A percentile compares a stretch with the other conserved stretches of the same genome.
Evolutionary conservation across 2,797 vertebrate genomes (phyloP).

Genomic region (Hydrocynus forskahlii): DNA sequence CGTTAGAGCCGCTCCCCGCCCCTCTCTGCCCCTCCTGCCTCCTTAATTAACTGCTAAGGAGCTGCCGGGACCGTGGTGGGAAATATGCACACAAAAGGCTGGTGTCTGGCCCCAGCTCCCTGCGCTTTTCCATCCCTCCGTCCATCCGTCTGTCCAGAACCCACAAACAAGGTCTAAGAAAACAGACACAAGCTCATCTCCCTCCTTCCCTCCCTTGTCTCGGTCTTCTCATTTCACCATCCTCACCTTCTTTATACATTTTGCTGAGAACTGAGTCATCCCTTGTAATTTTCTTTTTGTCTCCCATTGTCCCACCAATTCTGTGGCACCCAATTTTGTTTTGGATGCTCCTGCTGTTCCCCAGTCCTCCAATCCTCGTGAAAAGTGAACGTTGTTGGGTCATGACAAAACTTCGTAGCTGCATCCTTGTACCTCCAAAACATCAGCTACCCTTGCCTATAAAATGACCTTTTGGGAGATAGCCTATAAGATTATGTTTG

Average conservation of each 20-base stretch:
- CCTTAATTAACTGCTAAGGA: constrained; percentile 95
- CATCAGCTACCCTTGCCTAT: no score
- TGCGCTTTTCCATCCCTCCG: constrained; percentile 58
- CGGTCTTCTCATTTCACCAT: constrained; percentile 37
- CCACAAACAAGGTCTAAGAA: constrained; percentile 51
- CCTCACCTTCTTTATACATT: constrained; percentile 10
- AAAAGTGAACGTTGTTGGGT: neutral
- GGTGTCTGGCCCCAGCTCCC: constrained; percentile 77
- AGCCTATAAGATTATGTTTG: no score
- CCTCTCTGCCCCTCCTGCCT: constrained; percentile 82
- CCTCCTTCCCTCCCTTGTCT: constrained; percentile 20
- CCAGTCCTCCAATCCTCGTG: constrained; percentile 60
- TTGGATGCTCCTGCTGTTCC: constrained; percentile 53
- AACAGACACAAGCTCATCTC: constrained; percentile 63
- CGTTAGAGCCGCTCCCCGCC: constrained; percentile 82
- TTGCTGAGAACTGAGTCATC: constrained; percentile 6
- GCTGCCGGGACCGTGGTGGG: constrained; percentile 83
- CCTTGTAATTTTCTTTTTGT: constrained; percentile 42
- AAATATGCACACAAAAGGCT: constrained; percentile 98
- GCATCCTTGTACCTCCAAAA: neutral
- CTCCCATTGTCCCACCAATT: constrained; percentile 19
- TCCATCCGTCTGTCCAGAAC: constrained; percentile 62
- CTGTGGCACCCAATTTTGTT: constrained; percentile 30
- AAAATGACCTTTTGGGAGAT: no score
- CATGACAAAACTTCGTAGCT: neutral